A percentile compares a stretch with the other conserved stretches of the same genome.
Conservation (phyloP, 37 sponge, comb jelly and placozoan genomes). For the Spongilla lacustris region DNA sequence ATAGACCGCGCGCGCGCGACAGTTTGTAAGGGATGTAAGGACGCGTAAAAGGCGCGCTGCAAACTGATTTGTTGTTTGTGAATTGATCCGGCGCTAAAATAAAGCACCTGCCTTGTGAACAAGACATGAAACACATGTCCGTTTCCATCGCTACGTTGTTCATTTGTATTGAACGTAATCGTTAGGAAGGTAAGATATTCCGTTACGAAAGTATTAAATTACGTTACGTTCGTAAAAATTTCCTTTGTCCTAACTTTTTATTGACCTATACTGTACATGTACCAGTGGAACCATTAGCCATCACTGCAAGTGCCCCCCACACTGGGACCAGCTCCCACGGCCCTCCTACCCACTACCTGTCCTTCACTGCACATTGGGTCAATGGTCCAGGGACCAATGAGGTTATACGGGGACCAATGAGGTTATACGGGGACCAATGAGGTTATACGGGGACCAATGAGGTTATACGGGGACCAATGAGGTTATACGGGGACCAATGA, state of each 20-base stretch:
- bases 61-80: slow-evolving; percentile 1
- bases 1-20: neutral
- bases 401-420: too few species aligned
- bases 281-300: too few species aligned
- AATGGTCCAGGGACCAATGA: too few species aligned
- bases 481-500: too few species aligned
- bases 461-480: too few species aligned
- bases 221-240: neutral
- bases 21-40: neutral
- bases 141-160: neutral
- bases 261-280: slow-evolving; percentile 1
- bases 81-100: neutral
- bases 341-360: too few species aligned
- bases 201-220: neutral
- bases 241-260: neutral
- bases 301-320: too few species aligned
- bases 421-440: too few species aligned
- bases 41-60: neutral
- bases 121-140: slow-evolving; percentile 1
- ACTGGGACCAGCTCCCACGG: too few species aligned
- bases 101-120: neutral
- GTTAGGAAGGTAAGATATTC: neutral
- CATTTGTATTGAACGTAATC: neutral
- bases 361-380: too few species aligned
- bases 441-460: too few species aligned